Evolutionary conservation across 2,888 invertebrate genomes (phyloP).

Genomic region (Apotomis capreana): DNA sequence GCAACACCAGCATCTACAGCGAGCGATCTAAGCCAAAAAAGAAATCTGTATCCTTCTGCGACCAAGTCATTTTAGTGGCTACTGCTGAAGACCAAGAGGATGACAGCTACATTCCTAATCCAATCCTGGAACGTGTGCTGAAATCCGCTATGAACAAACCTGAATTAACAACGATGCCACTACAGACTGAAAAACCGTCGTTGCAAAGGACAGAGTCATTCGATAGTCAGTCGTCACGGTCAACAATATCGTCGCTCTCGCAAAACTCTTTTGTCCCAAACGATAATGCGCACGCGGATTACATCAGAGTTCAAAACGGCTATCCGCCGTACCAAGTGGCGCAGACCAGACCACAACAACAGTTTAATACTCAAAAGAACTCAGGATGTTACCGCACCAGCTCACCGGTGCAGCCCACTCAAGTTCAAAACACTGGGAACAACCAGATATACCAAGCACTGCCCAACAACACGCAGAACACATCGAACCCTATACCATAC

Average conservation of each 20-base stretch:
- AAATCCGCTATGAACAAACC: conserved; percentile 91
- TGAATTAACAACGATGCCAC: conserved; percentile 81
- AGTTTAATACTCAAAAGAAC: conserved; percentile 67
- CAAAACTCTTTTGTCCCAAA: conserved; percentile 70
- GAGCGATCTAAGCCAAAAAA: conserved; percentile 88
- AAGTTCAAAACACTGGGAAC: conserved; percentile 55
- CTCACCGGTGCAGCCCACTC: conserved; percentile 59
- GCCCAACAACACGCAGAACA: conserved; percentile 62
- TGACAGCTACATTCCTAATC: conserved; percentile 95
- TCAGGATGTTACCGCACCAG: conserved; percentile 66
- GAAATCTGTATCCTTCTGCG: conserved; percentile 97
- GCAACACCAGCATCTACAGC: conserved; percentile 65
- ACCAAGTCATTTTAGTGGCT: conserved; percentile 95
- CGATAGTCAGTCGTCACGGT: conserved; percentile 79
- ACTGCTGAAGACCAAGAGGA: conserved; percentile 96
- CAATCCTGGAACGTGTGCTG: conserved; percentile 92
- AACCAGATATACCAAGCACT: conserved; percentile 72
- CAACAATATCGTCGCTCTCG: conserved; percentile 78
- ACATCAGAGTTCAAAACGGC: conserved; percentile 68
- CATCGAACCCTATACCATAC: conserved; percentile 70
- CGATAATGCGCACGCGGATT: conserved; percentile 69
- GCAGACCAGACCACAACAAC: conserved; percentile 68
- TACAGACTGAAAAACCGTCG: conserved; percentile 76
- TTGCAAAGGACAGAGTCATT: conserved; percentile 79
- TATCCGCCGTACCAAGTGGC: conserved; percentile 71